Percentiles rank a stretch among this genome's conserved stretches.
These are phyloP conservation scores for Collichthys lucidus DNA, from an alignment of 2,113 vertebrate species.

Conservation along the genomic window DNA sequence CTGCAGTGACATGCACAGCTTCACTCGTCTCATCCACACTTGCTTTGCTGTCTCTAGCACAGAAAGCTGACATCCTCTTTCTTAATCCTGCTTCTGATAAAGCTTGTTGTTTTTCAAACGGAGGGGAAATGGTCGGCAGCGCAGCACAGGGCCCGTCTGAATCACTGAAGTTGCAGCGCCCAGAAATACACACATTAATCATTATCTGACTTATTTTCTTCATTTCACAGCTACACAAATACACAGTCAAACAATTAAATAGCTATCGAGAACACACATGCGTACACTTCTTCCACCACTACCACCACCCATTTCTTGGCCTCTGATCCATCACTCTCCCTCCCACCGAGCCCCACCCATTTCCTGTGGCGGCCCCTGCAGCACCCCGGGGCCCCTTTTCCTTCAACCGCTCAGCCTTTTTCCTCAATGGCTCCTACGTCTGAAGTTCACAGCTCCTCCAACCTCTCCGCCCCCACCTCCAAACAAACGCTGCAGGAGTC, in stretches of 20 bases:
- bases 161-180: background rate
- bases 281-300: background rate
- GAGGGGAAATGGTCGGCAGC: background rate
- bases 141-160: background rate
- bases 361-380: slow-evolving; percentile 65
- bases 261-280: no score
- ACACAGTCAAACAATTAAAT: no score
- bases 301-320: slow-evolving; percentile 20
- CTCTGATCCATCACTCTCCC: slow-evolving; percentile 4
- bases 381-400: slow-evolving; percentile 61
- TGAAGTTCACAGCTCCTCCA: slow-evolving; percentile 31
- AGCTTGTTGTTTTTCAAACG: background rate
- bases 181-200: background rate
- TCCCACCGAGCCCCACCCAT: slow-evolving; percentile 38
- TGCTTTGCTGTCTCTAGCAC: background rate
- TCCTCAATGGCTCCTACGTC: slow-evolving; percentile 31
- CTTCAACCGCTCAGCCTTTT: slow-evolving; percentile 56
- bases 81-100: background rate
- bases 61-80: no score
- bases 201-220: background rate
- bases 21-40: background rate
- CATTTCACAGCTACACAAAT: no score
- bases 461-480: background rate
- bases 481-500: slow-evolving; percentile 60
- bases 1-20: background rate